Base-by-base conservation (phyloP, 1,140 invertebrate genomes). In the Caenorhabditis latens region DNA sequence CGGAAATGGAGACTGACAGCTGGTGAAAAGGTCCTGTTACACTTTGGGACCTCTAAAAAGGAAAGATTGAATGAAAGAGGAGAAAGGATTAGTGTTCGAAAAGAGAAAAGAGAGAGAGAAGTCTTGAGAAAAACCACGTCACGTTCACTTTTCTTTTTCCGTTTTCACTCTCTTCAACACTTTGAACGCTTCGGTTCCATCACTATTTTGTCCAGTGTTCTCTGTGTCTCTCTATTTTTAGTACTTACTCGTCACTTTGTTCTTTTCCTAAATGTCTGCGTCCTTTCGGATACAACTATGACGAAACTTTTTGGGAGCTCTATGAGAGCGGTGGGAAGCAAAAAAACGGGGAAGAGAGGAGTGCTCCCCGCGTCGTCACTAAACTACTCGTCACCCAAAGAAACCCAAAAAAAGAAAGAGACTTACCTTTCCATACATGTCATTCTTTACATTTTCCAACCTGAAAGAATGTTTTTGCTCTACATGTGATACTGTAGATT, bases 381-480 rank as follows among this genome's bases (percentile, higher is more conserved):
- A 71, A 71, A 71, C 43, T 75, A 75, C 67, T 75, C 67, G 67
- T 75, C 67, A 48, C 67, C 67, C 67, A 75, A 75, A 43, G 67
- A 75, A 42, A 24, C 42, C 13, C 57, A 19, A 19, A 16, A n/a
- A 46, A 5, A n/a, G 9, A 14, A 4, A 16, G n/a, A 65, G 16
- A 40, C 7, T 13, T 65, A 65, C 61, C 67, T 48, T 75, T 43
- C 19, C 42, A n/a, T 75, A 6, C 13, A n/a, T 75, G 19, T 75
- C 13, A 48, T 46, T 19, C 5, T 46, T 75, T 19, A 16, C 46
- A 19, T 75, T 19, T 61, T 61, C n/a, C 7, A 2, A 13, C 50
- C 9, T 53, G 50, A 53, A 16, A 16, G 50, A 53, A 53, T 53
- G 13, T 11, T 16, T 53, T 53, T 53, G 9, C 16, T 53, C 50